These are phyloP conservation scores for Enchytraeus crypticus DNA, from an alignment of 2,888 invertebrate species.

Conservation along the genomic window DNA sequence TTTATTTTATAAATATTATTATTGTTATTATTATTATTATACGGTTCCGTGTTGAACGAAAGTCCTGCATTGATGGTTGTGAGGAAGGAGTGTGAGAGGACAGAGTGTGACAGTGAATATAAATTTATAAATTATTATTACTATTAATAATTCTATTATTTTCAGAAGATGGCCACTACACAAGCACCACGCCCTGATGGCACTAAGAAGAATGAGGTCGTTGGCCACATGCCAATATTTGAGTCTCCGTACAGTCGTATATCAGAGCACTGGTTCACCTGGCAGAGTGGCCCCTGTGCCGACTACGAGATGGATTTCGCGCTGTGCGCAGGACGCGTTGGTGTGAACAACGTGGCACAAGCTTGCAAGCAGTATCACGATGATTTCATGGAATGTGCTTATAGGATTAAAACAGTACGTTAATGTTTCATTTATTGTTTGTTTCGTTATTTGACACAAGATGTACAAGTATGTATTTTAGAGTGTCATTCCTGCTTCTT, in stretches of 20 bases:
- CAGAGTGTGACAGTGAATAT: not conserved
- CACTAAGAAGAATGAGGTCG: not conserved
- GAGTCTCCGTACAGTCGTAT: constrained; percentile 30
- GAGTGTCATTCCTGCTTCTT: not conserved
- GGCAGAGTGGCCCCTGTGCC: constrained; percentile 28
- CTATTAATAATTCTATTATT: not conserved
- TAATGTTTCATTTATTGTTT: not conserved
- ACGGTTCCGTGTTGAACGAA: no score
- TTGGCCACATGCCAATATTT: constrained; percentile 21
- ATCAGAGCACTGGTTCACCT: constrained; percentile 23
- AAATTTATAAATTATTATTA: not conserved
- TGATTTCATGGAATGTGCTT: constrained; percentile 30
- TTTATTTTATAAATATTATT: no score
- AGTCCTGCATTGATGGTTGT: no score
- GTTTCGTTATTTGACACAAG: not conserved
- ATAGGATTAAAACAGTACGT: constrained; percentile 25
- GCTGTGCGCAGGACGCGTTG: constrained; percentile 31
- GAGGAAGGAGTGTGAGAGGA: not conserved
- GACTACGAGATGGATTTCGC: constrained; percentile 31
- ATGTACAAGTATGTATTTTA: not conserved
- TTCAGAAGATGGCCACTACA: constrained; percentile 5
- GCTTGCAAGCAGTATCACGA: constrained; percentile 27
- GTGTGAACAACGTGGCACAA: constrained; percentile 13
- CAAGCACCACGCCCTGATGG: constrained; percentile 8
- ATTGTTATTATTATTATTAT: no score